A percentile compares a stretch with the other conserved stretches of the same genome.
Evolutionary conservation across 2,888 invertebrate genomes (phyloP).

Genomic region (Oxyteleia sp.): DNA sequence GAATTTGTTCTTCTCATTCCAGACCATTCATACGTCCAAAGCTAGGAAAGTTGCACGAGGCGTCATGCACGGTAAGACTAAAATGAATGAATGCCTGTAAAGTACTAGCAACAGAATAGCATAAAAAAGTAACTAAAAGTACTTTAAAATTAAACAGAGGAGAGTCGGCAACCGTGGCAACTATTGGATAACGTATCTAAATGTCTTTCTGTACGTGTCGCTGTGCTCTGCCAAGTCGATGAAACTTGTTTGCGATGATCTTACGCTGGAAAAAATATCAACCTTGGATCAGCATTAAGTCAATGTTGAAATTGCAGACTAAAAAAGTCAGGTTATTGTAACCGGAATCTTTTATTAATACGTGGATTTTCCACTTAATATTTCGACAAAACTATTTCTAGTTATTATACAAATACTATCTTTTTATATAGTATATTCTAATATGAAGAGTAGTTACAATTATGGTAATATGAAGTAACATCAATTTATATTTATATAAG

Average conservation of each 20-base stretch:
- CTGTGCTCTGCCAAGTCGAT: constrained; percentile 23
- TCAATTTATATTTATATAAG: too few species aligned
- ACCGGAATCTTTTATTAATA: too few species aligned
- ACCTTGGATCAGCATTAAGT: too few species aligned
- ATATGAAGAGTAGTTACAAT: too few species aligned
- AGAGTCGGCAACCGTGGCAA: constrained; percentile 27
- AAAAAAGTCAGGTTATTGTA: too few species aligned
- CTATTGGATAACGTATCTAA: constrained; percentile 16
- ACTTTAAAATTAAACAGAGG: constrained; percentile 25
- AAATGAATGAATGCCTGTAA: constrained; percentile 18
- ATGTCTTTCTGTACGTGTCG: constrained; percentile 4
- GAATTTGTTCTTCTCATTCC: constrained; percentile 82
- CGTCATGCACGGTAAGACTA: constrained; percentile 96
- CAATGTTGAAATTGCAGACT: too few species aligned
- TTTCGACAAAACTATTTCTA: too few species aligned
- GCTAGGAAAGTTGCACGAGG: constrained; percentile 98
- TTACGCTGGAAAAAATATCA: too few species aligned
- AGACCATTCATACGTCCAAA: constrained; percentile 98
- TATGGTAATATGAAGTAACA: too few species aligned
- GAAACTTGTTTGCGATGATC: constrained; percentile 10
- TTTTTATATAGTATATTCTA: too few species aligned
- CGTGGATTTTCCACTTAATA: too few species aligned
- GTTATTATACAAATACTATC: too few species aligned
- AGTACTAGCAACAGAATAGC: constrained; percentile 13
- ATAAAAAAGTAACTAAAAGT: constrained; percentile 41